Evolutionary conservation across 1,140 invertebrate species (phyloP).

Genomic region (Mamestra configurata): DNA sequence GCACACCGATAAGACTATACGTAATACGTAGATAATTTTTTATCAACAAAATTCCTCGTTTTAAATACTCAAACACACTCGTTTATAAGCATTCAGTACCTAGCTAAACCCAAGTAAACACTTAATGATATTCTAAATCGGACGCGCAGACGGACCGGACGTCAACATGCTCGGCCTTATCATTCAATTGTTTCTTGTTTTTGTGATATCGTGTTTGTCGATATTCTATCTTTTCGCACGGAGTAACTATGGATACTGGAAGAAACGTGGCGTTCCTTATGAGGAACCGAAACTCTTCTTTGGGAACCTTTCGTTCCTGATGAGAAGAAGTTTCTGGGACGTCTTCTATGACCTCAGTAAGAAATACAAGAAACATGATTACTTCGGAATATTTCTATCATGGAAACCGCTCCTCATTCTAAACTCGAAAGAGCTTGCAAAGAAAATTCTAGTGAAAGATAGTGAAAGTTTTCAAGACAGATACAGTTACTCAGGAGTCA

Average conservation of each 20-base stretch:
- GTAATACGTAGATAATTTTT: conserved; percentile 26
- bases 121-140: background rate
- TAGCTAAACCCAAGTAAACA: background rate
- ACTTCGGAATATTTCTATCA: conserved; percentile 70
- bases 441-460: conserved; percentile 69
- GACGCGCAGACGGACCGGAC: conserved; percentile 2
- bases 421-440: conserved; percentile 71
- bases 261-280: conserved; percentile 66
- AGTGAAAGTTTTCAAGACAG: conserved; percentile 73
- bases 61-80: background rate
- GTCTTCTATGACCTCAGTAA: conserved; percentile 65
- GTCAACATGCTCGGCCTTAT: conserved; percentile 35
- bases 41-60: background rate
- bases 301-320: conserved; percentile 69
- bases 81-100: background rate
- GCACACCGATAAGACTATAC: background rate
- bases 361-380: conserved; percentile 62
- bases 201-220: conserved; percentile 17
- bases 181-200: conserved; percentile 22
- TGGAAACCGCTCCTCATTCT: conserved; percentile 69
- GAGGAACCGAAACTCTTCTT: conserved; percentile 65
- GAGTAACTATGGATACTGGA: conserved; percentile 68
- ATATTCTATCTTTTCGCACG: conserved; percentile 43
- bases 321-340: conserved; percentile 72
- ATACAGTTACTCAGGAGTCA: conserved; percentile 63